Percentiles rank a stretch among this genome's conserved stretches.
These are phyloP conservation scores for Rotaria socialis DNA, from an alignment of 2,888 invertebrate genomes.

Conservation along the genomic window DNA sequence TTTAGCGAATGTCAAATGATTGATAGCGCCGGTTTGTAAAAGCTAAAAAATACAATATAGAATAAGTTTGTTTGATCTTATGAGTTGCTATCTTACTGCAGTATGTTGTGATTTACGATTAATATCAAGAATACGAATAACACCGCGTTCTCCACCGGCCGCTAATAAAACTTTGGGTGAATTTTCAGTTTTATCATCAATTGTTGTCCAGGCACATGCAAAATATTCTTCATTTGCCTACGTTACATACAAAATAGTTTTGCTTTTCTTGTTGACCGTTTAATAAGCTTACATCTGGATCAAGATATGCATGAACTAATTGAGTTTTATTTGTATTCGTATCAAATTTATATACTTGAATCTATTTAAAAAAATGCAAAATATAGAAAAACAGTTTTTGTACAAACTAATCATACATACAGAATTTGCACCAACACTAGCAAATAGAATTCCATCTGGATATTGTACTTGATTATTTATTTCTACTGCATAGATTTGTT, in stretches of 20 bases:
- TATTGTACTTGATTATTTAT: slow-evolving; percentile 12
- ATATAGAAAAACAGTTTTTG: too few species aligned
- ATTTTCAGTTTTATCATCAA: slow-evolving; percentile 13
- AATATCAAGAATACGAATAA: slow-evolving; percentile 35
- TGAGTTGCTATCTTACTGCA: neutral
- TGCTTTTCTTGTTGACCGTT: too few species aligned
- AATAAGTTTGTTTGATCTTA: too few species aligned
- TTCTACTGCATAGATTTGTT: neutral
- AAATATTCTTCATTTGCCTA: slow-evolving; percentile 45
- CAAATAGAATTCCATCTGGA: slow-evolving; percentile 22
- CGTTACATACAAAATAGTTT: neutral
- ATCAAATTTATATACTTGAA: slow-evolving; percentile 25
- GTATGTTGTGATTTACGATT: neutral
- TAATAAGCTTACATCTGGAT: slow-evolving; percentile 12
- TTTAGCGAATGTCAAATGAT: slow-evolving; percentile 87
- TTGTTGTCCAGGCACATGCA: slow-evolving; percentile 43
- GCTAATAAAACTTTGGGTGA: slow-evolving; percentile 40
- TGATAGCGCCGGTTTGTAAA: slow-evolving; percentile 82
- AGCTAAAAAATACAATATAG: slow-evolving; percentile 46
- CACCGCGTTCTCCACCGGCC: slow-evolving; percentile 37
- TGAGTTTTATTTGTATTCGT: slow-evolving; percentile 15
- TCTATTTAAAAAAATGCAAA: neutral
- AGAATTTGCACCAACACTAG: slow-evolving; percentile 29
- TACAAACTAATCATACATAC: neutral
- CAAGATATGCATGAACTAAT: slow-evolving; percentile 23